A percentile compares a stretch with the other conserved stretches of the same genome.
These are phyloP conservation scores for Mormyrus iriodes DNA, from an alignment of 2,113 vertebrate genomes.

Conservation along the genomic window DNA sequence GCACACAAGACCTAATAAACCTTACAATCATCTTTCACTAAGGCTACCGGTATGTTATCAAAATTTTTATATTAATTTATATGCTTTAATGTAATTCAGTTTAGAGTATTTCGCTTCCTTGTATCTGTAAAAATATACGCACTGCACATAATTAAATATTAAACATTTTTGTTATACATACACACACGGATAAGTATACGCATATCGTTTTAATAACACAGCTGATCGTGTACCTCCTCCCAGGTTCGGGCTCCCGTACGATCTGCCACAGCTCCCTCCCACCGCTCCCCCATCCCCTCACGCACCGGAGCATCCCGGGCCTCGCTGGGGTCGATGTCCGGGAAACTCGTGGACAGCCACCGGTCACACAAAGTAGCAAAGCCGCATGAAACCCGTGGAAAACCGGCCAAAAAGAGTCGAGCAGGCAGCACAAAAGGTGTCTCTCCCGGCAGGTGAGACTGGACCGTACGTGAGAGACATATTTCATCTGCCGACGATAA, in stretches of 20 bases:
- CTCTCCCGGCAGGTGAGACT: not conserved
- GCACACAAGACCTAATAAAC: not conserved
- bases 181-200: not conserved
- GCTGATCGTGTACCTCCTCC: not conserved
- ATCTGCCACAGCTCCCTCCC: not conserved
- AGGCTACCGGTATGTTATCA: not conserved
- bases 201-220: not conserved
- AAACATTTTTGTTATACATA: not conserved
- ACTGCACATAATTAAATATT: not conserved
- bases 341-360: not conserved
- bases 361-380: not conserved
- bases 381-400: not conserved
- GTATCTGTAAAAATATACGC: not conserved
- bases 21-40: not conserved
- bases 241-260: not conserved
- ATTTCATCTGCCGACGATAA: not conserved
- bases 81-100: not conserved
- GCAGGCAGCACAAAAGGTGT: no score
- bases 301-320: not conserved
- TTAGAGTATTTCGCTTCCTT: not conserved
- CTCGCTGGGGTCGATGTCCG: not conserved
- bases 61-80: not conserved
- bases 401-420: not conserved
- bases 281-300: not conserved
- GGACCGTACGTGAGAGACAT: not conserved